These are phyloP conservation scores for Morelia viridis DNA, from an alignment of 2,797 vertebrate species.

Conservation along the genomic window DNA sequence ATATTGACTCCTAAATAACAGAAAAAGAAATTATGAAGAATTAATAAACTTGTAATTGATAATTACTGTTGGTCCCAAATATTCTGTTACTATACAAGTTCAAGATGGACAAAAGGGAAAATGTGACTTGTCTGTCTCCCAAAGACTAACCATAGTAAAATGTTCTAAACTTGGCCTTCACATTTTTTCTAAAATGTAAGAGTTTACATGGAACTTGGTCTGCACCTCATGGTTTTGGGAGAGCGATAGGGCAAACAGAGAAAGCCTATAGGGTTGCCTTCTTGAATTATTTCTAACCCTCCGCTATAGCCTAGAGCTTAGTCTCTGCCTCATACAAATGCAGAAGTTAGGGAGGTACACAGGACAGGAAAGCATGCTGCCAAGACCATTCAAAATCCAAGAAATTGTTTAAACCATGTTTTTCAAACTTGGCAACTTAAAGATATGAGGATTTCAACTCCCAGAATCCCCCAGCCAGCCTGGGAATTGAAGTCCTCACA, in stretches of 20 bases:
- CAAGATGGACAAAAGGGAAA: background rate
- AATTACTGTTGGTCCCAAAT: background rate
- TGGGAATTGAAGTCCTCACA: background rate
- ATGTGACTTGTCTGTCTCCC: background rate
- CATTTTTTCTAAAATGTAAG: background rate
- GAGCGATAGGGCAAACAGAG: background rate
- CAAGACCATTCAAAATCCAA: background rate
- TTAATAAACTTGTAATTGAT: background rate
- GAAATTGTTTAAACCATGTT: background rate
- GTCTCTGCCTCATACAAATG: background rate
- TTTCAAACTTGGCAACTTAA: background rate
- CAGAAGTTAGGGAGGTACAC: background rate
- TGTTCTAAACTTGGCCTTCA: background rate
- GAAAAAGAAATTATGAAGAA: background rate
- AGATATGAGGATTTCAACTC: background rate
- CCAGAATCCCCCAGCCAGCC: background rate
- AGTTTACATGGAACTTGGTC: background rate
- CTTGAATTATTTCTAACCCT: background rate
- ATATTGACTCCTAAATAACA: background rate
- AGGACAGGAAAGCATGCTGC: background rate
- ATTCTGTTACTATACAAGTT: background rate
- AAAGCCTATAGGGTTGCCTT: background rate
- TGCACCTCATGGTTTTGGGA: background rate
- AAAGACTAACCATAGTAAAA: background rate
- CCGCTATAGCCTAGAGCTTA: background rate